phyloP scores from a whole-genome alignment of 2,113 vertebrate species.

The Daubentonia madagascariensis region DNA sequence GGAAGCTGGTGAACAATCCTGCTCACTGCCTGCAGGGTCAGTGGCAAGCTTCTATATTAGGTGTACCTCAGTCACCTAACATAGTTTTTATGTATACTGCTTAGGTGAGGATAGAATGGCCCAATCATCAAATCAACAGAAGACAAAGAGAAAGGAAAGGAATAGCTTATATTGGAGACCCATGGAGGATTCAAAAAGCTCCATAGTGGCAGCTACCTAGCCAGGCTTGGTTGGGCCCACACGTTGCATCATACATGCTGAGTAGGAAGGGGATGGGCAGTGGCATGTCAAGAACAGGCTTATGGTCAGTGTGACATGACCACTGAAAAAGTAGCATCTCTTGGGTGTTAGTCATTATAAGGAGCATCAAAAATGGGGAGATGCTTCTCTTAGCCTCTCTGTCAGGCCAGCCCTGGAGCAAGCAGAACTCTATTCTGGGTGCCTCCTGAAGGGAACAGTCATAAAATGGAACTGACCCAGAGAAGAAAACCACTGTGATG shows the following conservation, averaged over 20 bases:
- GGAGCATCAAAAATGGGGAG: not conserved
- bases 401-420: not conserved
- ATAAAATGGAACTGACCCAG: not conserved
- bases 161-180: not conserved
- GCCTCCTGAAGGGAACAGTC: not conserved
- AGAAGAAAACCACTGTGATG: not conserved
- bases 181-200: not conserved
- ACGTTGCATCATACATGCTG: not conserved
- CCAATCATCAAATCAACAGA: not conserved
- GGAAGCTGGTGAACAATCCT: not conserved
- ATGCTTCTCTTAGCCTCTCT: not conserved
- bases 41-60: not conserved
- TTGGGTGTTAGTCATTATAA: not conserved
- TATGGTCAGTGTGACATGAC: not conserved
- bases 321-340: not conserved
- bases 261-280: not conserved
- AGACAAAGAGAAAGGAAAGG: conserved; percentile 16
- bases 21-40: not conserved
- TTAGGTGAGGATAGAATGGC: not conserved
- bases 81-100: not conserved
- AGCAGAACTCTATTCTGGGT: not conserved
- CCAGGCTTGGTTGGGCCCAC: not conserved
- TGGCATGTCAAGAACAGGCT: not conserved
- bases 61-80: not conserved
- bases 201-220: not conserved